These are phyloP conservation scores for Sorex araneus DNA, from an alignment of 2,113 vertebrate species.

Conservation along the genomic window DNA sequence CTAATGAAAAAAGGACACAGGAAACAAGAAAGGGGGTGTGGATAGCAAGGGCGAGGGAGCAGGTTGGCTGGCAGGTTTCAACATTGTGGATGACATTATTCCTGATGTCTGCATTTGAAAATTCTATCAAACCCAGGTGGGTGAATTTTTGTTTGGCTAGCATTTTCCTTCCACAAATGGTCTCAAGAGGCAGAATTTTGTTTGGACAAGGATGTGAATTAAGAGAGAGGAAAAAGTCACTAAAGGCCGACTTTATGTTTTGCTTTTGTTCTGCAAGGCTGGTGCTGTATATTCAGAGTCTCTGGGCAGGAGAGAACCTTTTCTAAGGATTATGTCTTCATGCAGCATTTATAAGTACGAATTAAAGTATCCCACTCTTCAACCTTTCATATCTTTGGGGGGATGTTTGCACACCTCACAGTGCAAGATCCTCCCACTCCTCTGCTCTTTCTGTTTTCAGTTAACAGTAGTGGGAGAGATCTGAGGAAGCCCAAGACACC, in stretches of 20 bases:
- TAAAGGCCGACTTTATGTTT: not conserved
- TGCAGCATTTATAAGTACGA: not conserved
- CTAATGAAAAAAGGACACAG: not conserved
- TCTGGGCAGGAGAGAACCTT: not conserved
- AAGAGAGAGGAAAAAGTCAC: not conserved
- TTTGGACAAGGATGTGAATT: not conserved
- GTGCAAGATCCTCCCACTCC: not conserved
- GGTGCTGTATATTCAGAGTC: not conserved
- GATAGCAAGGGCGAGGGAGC: not conserved
- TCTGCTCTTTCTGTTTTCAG: not conserved
- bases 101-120: not conserved
- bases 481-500: not conserved
- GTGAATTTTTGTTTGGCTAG: not conserved
- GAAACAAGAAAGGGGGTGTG: not conserved
- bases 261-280: not conserved
- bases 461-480: not conserved
- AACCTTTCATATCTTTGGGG: not conserved
- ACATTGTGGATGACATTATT: not conserved
- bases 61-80: not conserved
- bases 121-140: not conserved
- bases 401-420: not conserved
- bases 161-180: not conserved
- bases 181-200: not conserved
- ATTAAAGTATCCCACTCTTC: not conserved
- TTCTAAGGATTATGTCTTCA: accelerated